phyloP scores from a whole-genome alignment of 2,113 vertebrate species.

The Semicossyphus pulcher region DNA sequence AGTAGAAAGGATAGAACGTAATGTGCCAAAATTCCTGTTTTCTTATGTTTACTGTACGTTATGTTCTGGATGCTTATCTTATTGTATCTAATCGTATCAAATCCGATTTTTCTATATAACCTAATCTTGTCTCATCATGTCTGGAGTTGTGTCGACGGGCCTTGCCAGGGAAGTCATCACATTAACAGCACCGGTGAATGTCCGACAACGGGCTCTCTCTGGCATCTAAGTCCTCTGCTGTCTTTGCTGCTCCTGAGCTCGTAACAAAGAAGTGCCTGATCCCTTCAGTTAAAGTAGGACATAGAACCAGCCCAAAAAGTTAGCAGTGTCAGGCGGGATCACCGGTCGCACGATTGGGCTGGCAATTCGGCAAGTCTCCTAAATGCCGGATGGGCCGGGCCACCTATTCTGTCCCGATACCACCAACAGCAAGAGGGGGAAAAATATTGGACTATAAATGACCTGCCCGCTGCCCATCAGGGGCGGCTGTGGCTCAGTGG shows the following conservation, averaged over 20 bases:
- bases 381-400: too few relatives aligned
- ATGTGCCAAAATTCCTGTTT: neutral
- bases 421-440: too few relatives aligned
- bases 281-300: too few relatives aligned
- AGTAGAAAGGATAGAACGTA: conserved; percentile 27
- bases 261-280: too few relatives aligned
- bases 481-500: too few relatives aligned
- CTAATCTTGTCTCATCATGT: neutral
- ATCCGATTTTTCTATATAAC: conserved; percentile 29
- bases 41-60: neutral
- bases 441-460: too few relatives aligned
- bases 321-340: too few relatives aligned
- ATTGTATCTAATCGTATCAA: conserved; percentile 22
- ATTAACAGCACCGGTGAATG: conserved; percentile 20
- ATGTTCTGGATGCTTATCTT: conserved; percentile 35
- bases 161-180: neutral
- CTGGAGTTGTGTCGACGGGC: conserved; percentile 1
- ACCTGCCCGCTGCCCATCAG: too few relatives aligned
- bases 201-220: neutral
- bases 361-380: too few relatives aligned
- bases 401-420: too few relatives aligned
- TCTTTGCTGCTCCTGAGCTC: neutral
- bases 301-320: too few relatives aligned
- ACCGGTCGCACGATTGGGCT: too few relatives aligned
- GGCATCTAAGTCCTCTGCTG: neutral